Evolutionary conservation across 2,113 vertebrate species (phyloP).

Genomic region (Lepus americanus): DNA sequence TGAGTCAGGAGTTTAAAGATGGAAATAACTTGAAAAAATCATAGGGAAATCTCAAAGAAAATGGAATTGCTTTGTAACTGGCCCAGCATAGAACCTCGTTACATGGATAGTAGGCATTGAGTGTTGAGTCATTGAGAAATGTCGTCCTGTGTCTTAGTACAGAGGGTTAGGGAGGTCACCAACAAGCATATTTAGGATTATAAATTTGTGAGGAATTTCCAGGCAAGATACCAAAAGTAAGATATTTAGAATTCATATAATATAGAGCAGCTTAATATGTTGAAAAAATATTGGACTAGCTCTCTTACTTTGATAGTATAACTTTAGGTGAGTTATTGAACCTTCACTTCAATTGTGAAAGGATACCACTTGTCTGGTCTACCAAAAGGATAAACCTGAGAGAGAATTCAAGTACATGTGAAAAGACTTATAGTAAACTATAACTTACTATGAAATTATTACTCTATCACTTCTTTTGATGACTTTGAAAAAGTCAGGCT

Average conservation of each 20-base stretch:
- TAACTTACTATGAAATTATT: constrained; percentile 35
- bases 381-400: neutral
- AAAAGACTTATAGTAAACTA: neutral
- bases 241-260: neutral
- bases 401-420: neutral
- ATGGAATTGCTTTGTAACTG: constrained; percentile 15
- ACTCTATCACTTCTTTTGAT: neutral
- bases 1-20: constrained; percentile 37
- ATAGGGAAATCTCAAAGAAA: constrained; percentile 20
- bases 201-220: constrained; percentile 20
- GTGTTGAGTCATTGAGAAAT: constrained; percentile 9
- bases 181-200: neutral
- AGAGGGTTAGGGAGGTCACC: neutral
- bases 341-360: neutral
- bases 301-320: constrained; percentile 39
- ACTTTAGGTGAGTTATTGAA: constrained; percentile 16
- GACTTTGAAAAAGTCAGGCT: constrained; percentile 33
- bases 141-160: neutral
- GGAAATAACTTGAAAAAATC: neutral
- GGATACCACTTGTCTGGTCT: neutral
- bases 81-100: neutral
- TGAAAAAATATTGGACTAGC: constrained; percentile 13
- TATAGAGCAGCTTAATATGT: neutral
- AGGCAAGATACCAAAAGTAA: constrained; percentile 25
- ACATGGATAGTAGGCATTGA: neutral